Conservation (phyloP, 2,797 vertebrate species). For the Pipistrellus kuhlii region DNA sequence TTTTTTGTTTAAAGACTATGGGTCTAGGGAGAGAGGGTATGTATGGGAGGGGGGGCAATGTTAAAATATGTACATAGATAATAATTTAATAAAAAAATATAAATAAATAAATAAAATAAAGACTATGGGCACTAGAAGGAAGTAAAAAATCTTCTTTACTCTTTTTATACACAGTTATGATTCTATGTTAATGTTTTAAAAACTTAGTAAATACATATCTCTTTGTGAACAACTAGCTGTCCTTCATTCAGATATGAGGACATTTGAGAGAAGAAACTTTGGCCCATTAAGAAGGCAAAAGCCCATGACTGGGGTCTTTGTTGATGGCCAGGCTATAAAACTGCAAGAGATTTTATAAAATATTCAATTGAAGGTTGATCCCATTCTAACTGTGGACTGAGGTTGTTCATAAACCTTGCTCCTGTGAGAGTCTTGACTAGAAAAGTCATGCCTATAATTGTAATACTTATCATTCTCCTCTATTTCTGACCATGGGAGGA, state of each 20-base stretch:
- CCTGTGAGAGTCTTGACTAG: neutral
- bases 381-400: neutral
- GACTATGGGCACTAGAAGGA: neutral
- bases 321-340: neutral
- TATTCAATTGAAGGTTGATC: neutral
- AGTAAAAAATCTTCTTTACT: neutral
- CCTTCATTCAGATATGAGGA: neutral
- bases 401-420: neutral
- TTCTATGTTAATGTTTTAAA: neutral
- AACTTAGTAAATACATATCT: neutral
- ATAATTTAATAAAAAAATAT: too few species aligned
- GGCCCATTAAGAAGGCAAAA: neutral
- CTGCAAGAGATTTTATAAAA: neutral
- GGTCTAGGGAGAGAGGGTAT: too few species aligned
- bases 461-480: neutral
- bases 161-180: neutral
- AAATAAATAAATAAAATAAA: neutral
- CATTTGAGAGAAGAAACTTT: neutral
- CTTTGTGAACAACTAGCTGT: neutral
- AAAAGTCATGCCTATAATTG: neutral
- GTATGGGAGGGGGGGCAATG: too few species aligned
- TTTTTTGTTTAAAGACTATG: neutral
- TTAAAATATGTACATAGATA: too few species aligned
- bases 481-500: neutral
- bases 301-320: neutral